phyloP scores from a whole-genome alignment of 2,888 invertebrate species.

The Phyllotreta striolata region DNA sequence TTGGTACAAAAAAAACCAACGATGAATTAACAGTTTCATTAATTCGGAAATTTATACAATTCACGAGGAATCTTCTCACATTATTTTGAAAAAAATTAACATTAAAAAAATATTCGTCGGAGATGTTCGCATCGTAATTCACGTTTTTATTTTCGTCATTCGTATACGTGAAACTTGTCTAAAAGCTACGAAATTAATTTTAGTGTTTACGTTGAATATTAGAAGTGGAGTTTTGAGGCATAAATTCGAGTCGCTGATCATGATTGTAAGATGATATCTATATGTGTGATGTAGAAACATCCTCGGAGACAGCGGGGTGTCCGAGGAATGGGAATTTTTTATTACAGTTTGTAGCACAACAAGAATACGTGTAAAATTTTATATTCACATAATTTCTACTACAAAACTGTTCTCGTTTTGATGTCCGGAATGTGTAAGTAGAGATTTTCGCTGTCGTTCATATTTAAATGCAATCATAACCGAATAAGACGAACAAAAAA shows the following conservation, averaged over 20 bases:
- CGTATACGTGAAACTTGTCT: constrained; percentile 8
- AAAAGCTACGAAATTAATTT: constrained; percentile 24
- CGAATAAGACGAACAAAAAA: too few species aligned
- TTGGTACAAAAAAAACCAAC: too few species aligned
- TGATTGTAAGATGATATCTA: constrained; percentile 55
- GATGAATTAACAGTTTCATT: too few species aligned
- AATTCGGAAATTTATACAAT: too few species aligned
- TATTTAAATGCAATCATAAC: too few species aligned
- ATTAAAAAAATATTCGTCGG: constrained; percentile 23
- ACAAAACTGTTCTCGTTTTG: constrained; percentile 25
- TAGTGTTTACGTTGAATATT: constrained; percentile 24
- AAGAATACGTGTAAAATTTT: constrained; percentile 49
- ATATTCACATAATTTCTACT: constrained; percentile 46
- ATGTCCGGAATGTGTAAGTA: constrained; percentile 27
- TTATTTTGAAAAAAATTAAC: constrained; percentile 20
- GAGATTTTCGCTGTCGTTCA: not conserved
- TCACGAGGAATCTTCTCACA: constrained; percentile 19
- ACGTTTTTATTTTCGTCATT: constrained; percentile 20
- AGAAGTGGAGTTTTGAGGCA: constrained; percentile 40
- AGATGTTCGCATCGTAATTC: constrained; percentile 27
- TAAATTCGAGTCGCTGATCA: constrained; percentile 53
- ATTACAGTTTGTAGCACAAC: constrained; percentile 49
- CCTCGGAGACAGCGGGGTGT: constrained; percentile 50
- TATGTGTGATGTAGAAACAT: constrained; percentile 46
- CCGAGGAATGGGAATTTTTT: constrained; percentile 52